Conservation (phyloP, 1,140 invertebrate species). For the Araneus ventricosus region DNA sequence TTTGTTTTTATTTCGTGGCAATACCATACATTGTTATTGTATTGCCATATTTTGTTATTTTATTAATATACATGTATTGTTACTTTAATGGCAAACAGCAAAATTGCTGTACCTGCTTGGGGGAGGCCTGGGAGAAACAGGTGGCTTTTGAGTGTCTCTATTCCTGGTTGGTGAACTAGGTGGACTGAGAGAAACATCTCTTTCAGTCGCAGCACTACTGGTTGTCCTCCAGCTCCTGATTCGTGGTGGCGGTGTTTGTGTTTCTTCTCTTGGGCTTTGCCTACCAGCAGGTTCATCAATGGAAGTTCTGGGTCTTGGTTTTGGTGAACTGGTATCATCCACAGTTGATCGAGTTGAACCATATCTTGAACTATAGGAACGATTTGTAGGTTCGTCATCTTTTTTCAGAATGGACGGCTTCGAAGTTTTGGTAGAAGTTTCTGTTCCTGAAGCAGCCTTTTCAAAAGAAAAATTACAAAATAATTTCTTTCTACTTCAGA, state of each 20-base stretch:
- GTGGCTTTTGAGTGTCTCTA: slow-evolving; percentile 65
- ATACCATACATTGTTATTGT: not conserved
- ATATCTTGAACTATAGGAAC: slow-evolving; percentile 49
- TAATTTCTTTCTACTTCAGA: not conserved
- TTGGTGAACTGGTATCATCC: slow-evolving; percentile 24
- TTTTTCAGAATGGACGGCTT: slow-evolving; percentile 54
- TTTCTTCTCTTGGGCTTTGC: slow-evolving; percentile 46
- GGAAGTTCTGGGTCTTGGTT: slow-evolving; percentile 22
- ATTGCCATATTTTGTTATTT: not conserved
- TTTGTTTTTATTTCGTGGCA: no score
- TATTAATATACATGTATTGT: not conserved
- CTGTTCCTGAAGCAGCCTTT: slow-evolving; percentile 9
- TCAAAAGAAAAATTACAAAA: not conserved
- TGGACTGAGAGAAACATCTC: slow-evolving; percentile 55
- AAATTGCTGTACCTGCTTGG: slow-evolving; percentile 20
- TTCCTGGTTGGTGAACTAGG: slow-evolving; percentile 56
- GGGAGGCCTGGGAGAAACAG: slow-evolving; percentile 54
- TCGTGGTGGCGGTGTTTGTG: slow-evolving; percentile 19
- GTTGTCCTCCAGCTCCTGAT: slow-evolving; percentile 65
- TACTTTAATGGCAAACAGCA: not conserved
- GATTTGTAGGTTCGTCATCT: slow-evolving; percentile 18
- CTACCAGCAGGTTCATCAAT: not conserved
- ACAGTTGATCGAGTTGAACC: not conserved
- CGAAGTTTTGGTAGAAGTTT: slow-evolving; percentile 20
- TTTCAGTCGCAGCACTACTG: slow-evolving; percentile 54